Conservation (phyloP, 2,888 invertebrate genomes). For the Alloplasta piceator region DNA sequence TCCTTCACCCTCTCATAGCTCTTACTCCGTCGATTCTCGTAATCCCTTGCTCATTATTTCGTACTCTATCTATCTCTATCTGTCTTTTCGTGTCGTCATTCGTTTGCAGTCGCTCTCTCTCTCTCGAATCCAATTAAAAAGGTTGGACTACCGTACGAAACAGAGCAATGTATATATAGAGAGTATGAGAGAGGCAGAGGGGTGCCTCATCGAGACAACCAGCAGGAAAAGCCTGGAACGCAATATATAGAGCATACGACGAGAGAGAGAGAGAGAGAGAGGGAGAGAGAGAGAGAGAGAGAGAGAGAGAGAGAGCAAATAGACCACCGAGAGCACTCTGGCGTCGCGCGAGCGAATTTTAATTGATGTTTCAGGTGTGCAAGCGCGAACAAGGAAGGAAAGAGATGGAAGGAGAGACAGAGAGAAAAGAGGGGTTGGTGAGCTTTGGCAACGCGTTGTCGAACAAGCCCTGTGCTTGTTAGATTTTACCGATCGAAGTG, state of each 20-base stretch:
- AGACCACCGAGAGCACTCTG: slow-evolving; percentile 74
- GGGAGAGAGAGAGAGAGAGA: slow-evolving; percentile 12
- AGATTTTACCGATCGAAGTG: slow-evolving; percentile 35
- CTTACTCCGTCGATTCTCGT: slow-evolving; percentile 55
- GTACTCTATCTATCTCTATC: slow-evolving; percentile 53
- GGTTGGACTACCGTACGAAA: slow-evolving; percentile 79
- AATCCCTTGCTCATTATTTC: slow-evolving; percentile 24
- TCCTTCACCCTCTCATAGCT: slow-evolving; percentile 45
- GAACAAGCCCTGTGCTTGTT: slow-evolving; percentile 26
- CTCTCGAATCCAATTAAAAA: slow-evolving; percentile 82
- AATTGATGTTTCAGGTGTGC: slow-evolving; percentile 80
- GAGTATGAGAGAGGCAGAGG: slow-evolving; percentile 7
- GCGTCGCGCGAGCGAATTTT: slow-evolving; percentile 77
- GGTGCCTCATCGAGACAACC: slow-evolving; percentile 48
- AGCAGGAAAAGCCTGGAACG: slow-evolving; percentile 32
- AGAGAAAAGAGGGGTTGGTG: slow-evolving; percentile 13
- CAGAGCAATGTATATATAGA: slow-evolving; percentile 68
- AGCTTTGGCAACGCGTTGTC: slow-evolving; percentile 2
- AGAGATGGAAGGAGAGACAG: slow-evolving; percentile 57
- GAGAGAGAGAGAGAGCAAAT: slow-evolving; percentile 68
- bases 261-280: slow-evolving; percentile 39
- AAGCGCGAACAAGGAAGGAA: not conserved
- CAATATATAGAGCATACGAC: not conserved
- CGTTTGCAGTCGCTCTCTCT: slow-evolving; percentile 66
- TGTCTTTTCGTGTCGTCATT: slow-evolving; percentile 64